phyloP scores from a whole-genome alignment of 2,797 vertebrate species.

The Eulemur rubriventer region DNA sequence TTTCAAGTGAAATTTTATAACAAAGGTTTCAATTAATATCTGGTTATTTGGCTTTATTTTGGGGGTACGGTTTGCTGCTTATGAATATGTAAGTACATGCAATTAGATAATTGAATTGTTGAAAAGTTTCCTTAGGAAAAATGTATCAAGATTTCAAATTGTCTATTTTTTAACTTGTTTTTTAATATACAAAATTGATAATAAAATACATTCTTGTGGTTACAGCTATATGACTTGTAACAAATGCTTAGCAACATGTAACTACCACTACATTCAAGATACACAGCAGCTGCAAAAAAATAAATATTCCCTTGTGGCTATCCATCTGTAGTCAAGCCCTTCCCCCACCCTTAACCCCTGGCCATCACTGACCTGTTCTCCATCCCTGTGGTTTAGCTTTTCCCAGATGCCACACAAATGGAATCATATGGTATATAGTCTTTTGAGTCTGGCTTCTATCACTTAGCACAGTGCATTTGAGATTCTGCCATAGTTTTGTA shows the following conservation, averaged over 20 bases:
- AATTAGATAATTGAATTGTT: not conserved
- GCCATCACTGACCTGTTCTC: not conserved
- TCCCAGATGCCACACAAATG: not conserved
- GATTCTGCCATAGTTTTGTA: not conserved
- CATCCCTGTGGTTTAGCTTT: not conserved
- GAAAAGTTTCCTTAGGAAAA: not conserved
- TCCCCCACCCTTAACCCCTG: not conserved
- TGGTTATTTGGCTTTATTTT: not conserved
- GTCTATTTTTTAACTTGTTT: not conserved
- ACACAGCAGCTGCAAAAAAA: not conserved
- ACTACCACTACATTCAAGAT: not conserved
- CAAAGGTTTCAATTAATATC: not conserved
- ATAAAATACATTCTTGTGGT: not conserved
- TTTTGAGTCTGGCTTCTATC: not conserved
- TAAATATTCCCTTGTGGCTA: not conserved
- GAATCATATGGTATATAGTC: not conserved
- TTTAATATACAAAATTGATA: not conserved
- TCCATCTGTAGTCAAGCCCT: not conserved
- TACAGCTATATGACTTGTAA: not conserved
- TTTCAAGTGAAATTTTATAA: constrained; percentile 20
- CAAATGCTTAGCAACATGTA: not conserved
- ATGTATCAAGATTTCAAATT: not conserved
- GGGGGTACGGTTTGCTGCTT: not conserved
- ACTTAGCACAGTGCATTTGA: not conserved
- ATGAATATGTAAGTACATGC: not conserved